Evolutionary conservation across 1,140 invertebrate genomes (phyloP).

Genomic region (Chymomyza costata): DNA sequence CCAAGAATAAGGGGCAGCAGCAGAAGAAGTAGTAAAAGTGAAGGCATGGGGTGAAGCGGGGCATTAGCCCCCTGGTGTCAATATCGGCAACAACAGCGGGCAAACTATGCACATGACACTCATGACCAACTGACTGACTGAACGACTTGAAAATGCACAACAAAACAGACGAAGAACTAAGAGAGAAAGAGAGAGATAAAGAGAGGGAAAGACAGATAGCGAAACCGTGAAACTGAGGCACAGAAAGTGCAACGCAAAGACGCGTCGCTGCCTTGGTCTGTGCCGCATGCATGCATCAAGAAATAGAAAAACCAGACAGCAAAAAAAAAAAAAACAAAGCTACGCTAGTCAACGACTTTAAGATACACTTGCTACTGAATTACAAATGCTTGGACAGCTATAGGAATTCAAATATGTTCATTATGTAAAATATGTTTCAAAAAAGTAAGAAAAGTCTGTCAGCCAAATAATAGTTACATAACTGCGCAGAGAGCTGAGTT

Average conservation of each 20-base stretch:
- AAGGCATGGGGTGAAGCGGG: background rate
- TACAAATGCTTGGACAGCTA: too few species aligned
- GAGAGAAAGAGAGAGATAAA: background rate
- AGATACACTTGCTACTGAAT: too few species aligned
- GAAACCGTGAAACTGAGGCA: too few species aligned
- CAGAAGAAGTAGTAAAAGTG: background rate
- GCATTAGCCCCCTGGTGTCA: conserved; percentile 9
- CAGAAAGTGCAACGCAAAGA: conserved; percentile 6
- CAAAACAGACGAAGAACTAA: background rate
- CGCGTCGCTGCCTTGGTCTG: background rate
- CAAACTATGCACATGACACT: conserved; percentile 56
- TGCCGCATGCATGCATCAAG: conserved; percentile 13
- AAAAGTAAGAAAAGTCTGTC: too few species aligned
- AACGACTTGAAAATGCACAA: conserved; percentile 25
- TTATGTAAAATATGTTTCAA: too few species aligned
- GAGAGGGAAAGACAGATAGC: conserved; percentile 4
- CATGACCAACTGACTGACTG: conserved; percentile 74
- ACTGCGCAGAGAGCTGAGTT: too few species aligned
- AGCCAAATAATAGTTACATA: too few species aligned
- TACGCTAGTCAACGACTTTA: too few species aligned
- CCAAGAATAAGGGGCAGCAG: conserved; percentile 2
- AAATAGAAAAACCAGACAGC: conserved; percentile 3
- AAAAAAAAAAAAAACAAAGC: conserved; percentile 1
- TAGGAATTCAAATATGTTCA: too few species aligned
- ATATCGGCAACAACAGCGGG: conserved; percentile 9